Evolutionary conservation across 2,797 vertebrate genomes (phyloP).

Genomic region (Myotis findleyi): DNA sequence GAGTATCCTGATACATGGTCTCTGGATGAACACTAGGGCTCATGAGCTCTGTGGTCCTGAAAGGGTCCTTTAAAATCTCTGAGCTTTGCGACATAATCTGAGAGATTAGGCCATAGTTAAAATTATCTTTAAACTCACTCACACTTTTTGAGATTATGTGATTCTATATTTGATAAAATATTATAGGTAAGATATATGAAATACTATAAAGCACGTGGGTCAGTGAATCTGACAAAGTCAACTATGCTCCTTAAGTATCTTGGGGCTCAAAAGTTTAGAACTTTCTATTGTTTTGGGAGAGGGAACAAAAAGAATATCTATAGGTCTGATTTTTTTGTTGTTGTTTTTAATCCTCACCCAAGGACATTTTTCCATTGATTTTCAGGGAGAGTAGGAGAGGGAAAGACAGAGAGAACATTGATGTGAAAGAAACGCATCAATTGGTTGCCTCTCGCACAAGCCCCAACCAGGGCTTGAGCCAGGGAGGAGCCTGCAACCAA

Average conservation of each 20-base stretch:
- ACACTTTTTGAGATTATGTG: neutral
- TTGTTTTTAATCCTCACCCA: no score
- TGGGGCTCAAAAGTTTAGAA: neutral
- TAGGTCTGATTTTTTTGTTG: neutral
- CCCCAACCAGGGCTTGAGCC: no score
- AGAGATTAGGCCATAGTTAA: neutral
- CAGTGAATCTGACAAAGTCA: neutral
- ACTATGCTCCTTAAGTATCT: neutral
- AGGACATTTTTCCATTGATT: no score
- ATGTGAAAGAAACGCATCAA: no score
- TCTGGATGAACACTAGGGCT: neutral
- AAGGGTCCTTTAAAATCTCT: neutral
- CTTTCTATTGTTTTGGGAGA: neutral
- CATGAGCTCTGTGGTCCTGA: neutral
- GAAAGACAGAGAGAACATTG: no score
- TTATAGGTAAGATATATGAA: neutral
- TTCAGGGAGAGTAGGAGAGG: no score
- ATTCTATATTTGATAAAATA: neutral
- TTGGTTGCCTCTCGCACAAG: no score
- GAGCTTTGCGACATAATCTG: neutral
- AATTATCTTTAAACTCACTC: neutral
- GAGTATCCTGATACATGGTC: neutral
- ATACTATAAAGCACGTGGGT: neutral
- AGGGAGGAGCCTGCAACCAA: no score
- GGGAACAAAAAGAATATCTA: neutral